Evolutionary conservation across 2,888 invertebrate species (phyloP).

Genomic region (Melinaea menophilus): DNA sequence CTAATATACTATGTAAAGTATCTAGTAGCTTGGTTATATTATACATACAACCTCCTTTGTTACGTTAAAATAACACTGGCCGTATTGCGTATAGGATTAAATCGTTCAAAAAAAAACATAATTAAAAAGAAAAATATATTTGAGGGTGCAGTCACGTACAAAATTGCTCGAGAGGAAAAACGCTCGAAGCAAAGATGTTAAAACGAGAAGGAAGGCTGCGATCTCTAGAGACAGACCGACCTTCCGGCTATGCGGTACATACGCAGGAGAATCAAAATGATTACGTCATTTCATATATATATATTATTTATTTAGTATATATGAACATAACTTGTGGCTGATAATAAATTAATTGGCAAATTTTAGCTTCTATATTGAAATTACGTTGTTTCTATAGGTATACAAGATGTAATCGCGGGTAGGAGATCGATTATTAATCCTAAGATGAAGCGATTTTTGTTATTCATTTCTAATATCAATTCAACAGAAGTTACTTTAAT

Average conservation of each 20-base stretch:
- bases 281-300: not conserved
- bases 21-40: constrained; percentile 6
- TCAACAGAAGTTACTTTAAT: too few relatives aligned
- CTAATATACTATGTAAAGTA: constrained; percentile 21
- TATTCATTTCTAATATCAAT: too few relatives aligned
- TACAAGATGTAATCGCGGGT: too few relatives aligned
- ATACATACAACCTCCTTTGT: too few relatives aligned
- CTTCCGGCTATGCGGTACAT: constrained; percentile 4
- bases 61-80: constrained; percentile 3
- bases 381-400: too few relatives aligned
- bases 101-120: not conserved
- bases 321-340: too few relatives aligned
- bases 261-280: constrained; percentile 2
- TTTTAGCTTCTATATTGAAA: too few relatives aligned
- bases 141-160: constrained; percentile 14
- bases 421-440: too few relatives aligned
- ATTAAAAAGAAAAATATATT: constrained; percentile 7
- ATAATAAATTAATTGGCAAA: too few relatives aligned
- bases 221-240: constrained; percentile 12
- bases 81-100: too few relatives aligned
- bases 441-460: too few relatives aligned
- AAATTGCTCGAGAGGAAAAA: constrained; percentile 17
- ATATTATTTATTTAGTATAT: not conserved
- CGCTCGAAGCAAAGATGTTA: constrained; percentile 22
- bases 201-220: constrained; percentile 11